Conservation (phyloP, 2,888 invertebrate genomes). For the Agrotis exclamationis region DNA sequence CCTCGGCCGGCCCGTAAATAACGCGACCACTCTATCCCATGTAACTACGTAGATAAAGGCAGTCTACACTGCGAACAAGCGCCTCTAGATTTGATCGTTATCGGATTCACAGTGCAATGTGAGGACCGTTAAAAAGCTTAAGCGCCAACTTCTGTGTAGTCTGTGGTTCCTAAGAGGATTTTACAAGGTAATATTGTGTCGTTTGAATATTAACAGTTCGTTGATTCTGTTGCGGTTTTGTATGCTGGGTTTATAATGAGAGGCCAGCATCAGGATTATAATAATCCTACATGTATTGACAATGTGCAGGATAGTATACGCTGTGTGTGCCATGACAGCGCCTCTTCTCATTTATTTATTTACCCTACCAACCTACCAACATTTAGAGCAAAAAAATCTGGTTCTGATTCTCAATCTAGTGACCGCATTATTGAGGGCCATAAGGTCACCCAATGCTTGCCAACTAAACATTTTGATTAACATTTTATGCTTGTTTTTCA, state of each 20-base stretch:
- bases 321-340: no score
- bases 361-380: no score
- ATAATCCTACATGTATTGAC: neutral
- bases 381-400: no score
- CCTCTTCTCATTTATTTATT: no score
- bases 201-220: constrained; percentile 35
- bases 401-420: no score
- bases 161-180: constrained; percentile 30
- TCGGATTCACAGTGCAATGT: constrained; percentile 59
- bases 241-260: neutral
- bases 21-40: constrained; percentile 67
- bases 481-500: no score
- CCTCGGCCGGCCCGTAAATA: constrained; percentile 75
- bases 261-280: neutral
- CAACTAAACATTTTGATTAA: no score
- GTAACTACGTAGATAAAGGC: constrained; percentile 61
- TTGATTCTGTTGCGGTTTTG: neutral
- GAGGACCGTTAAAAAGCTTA: constrained; percentile 61
- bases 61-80: constrained; percentile 56
- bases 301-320: neutral
- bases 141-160: constrained; percentile 35
- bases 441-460: no score
- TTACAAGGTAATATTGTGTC: constrained; percentile 29
- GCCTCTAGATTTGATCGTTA: constrained; percentile 62
- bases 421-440: no score